Evolutionary conservation across 2,113 vertebrate species (phyloP).

Genomic region (Pedionomus torquatus): DNA sequence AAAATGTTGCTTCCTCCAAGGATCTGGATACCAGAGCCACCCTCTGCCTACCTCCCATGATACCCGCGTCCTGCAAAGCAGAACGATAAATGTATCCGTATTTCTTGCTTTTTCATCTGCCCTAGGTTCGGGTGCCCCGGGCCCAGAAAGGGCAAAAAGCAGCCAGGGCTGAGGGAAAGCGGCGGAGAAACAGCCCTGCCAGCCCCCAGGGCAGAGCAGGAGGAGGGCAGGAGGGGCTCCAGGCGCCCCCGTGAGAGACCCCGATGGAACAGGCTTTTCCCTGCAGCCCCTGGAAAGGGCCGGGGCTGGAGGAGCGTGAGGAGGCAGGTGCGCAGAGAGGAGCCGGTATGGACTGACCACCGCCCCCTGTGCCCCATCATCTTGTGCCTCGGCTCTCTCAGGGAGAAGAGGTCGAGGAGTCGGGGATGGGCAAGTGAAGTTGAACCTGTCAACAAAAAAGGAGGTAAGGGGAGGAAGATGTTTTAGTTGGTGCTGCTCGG

Average conservation of each 20-base stretch:
- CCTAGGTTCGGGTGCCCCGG: fast-evolving
- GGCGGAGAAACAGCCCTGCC: too few species aligned
- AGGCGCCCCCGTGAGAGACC: too few species aligned
- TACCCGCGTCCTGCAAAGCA: not conserved
- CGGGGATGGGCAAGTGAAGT: fast-evolving
- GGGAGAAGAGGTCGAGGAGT: too few species aligned
- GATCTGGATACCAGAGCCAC: not conserved
- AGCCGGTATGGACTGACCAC: fast-evolving
- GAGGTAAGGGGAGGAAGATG: not conserved
- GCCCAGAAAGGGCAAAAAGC: not conserved
- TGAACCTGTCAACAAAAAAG: not conserved
- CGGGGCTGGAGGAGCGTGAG: fast-evolving
- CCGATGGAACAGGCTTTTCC: too few species aligned
- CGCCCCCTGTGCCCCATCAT: not conserved
- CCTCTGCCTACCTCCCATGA: not conserved
- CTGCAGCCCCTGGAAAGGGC: not conserved
- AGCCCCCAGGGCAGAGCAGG: too few species aligned
- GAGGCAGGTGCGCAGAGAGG: too few species aligned
- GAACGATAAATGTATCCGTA: not conserved
- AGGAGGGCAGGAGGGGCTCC: too few species aligned
- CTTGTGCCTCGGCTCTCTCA: fast-evolving
- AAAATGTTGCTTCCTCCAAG: not conserved
- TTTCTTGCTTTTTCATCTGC: not conserved
- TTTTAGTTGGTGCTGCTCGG: too few species aligned
- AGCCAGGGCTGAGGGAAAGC: too few species aligned